These are phyloP conservation scores for Cheilinus undulatus DNA, from an alignment of 2,113 vertebrate genomes.

Conservation along the genomic window DNA sequence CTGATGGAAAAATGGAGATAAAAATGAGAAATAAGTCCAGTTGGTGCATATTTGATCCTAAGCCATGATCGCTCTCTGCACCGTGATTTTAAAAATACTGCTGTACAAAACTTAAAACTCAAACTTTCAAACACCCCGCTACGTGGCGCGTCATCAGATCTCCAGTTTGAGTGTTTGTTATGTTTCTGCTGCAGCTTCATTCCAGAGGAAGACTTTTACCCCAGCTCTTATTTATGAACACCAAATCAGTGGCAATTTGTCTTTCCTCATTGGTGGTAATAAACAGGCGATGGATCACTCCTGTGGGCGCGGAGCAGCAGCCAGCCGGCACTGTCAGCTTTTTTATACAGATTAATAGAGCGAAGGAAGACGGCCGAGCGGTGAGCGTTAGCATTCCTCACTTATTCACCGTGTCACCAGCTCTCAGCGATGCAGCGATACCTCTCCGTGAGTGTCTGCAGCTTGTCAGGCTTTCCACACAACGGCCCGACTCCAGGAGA, in stretches of 20 bases:
- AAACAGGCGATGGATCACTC: constrained; percentile 6
- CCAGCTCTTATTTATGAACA: constrained; percentile 22
- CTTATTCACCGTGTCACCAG: constrained; percentile 28
- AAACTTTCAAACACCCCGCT: background rate
- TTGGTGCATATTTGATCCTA: too few species aligned
- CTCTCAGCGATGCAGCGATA: constrained; percentile 16
- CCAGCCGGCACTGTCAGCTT: constrained; percentile 17
- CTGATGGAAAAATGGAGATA: too few species aligned
- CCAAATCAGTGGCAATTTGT: constrained; percentile 10
- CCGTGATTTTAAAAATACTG: too few species aligned
- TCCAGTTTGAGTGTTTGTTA: background rate
- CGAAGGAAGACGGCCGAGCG: constrained; percentile 23
- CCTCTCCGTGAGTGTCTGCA: background rate
- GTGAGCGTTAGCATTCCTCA: constrained; percentile 19
- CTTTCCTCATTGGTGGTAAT: constrained; percentile 10
- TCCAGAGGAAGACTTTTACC: background rate
- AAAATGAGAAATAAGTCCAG: too few species aligned
- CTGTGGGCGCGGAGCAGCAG: constrained; percentile 11
- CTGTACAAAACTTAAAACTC: too few species aligned
- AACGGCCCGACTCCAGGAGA: background rate
- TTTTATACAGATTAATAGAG: constrained; percentile 44
- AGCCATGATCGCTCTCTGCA: too few species aligned
- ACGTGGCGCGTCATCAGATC: background rate
- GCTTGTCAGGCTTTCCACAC: constrained; percentile 4
- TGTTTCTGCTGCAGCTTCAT: background rate